Conservation (phyloP, 2,113 vertebrate species). For the Alligator mississippiensis region DNA sequence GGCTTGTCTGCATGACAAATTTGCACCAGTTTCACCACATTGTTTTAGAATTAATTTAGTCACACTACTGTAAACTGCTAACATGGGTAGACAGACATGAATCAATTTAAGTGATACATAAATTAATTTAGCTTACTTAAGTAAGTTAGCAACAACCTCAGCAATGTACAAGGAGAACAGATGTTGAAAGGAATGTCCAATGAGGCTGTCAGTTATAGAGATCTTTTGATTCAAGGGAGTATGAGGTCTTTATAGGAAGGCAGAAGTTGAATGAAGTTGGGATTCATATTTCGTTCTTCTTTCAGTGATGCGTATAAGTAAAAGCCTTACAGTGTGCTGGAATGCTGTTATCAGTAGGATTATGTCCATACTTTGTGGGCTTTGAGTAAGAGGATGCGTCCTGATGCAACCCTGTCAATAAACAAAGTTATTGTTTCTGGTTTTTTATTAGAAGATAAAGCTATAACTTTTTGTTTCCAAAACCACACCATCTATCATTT, state of each 20-base stretch:
- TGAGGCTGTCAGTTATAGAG: neutral
- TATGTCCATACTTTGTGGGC: neutral
- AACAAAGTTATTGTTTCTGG: neutral
- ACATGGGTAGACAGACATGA: neutral
- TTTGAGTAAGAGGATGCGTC: neutral
- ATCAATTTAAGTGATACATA: neutral
- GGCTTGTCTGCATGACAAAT: neutral
- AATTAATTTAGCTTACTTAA: neutral
- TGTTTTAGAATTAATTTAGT: constrained; percentile 11
- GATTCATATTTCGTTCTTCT: too few species aligned
- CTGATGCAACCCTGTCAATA: neutral
- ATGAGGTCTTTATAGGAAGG: neutral
- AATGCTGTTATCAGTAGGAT: neutral
- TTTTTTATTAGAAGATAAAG: neutral
- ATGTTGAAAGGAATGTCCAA: neutral
- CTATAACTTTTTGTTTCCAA: neutral
- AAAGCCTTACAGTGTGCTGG: neutral
- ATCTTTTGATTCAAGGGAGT: neutral
- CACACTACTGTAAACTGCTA: neutral
- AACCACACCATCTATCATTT: neutral
- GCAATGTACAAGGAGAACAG: neutral
- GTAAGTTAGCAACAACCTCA: neutral
- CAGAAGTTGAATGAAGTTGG: neutral
- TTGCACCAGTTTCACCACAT: neutral
- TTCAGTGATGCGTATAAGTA: neutral